Evolutionary conservation across 2,888 invertebrate genomes (phyloP).

Genomic region (Tetramorium bicarinatum): DNA sequence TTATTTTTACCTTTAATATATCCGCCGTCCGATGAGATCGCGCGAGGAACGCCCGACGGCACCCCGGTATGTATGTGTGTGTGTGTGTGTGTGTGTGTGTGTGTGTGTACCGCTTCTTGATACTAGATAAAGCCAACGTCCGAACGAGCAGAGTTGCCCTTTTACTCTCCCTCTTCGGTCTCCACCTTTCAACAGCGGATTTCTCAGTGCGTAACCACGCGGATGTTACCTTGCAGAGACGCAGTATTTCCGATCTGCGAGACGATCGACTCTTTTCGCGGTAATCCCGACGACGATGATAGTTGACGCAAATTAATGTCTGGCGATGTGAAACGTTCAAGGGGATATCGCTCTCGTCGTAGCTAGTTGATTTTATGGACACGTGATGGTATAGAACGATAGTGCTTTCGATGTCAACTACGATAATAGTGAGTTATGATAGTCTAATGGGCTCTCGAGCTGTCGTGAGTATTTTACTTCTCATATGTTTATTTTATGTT

Average conservation of each 20-base stretch:
- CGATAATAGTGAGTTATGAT: conserved; percentile 32
- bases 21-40: conserved; percentile 78
- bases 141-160: conserved; percentile 57
- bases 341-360: conserved; percentile 18
- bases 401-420: conserved; percentile 8
- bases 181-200: conserved; percentile 22
- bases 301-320: conserved; percentile 25
- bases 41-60: conserved; percentile 72
- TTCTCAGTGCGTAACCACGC: conserved; percentile 26
- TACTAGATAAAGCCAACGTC: conserved; percentile 73
- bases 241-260: conserved; percentile 11
- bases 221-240: conserved; percentile 27
- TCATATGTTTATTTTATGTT: not conserved
- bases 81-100: not conserved
- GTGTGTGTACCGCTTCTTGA: conserved; percentile 41
- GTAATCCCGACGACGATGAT: conserved; percentile 8
- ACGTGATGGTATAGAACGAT: conserved; percentile 14
- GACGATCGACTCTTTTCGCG: not conserved
- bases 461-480: conserved; percentile 7
- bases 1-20: conserved; percentile 82
- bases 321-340: not conserved
- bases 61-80: not conserved
- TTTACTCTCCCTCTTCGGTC: conserved; percentile 24
- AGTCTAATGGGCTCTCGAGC: conserved; percentile 6
- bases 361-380: conserved; percentile 26